Conservation (phyloP, 2,797 vertebrate species). For the Pantherophis alleghaniensis region DNA sequence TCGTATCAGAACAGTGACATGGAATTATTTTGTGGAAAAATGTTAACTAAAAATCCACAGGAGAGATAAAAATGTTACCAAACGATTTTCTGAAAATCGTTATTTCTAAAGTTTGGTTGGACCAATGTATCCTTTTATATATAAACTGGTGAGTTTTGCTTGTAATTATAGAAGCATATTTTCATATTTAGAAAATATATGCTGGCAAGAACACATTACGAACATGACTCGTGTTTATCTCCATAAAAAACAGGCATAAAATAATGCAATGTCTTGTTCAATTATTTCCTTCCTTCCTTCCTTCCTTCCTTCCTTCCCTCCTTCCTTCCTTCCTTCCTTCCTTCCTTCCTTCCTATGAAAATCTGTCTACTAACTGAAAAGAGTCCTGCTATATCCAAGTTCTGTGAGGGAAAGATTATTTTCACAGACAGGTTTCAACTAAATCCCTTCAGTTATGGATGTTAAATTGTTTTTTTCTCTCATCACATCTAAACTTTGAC, state of each 20-base stretch:
- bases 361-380: not conserved
- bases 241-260: not conserved
- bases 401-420: not conserved
- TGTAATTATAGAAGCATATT: not conserved
- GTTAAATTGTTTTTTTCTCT: not conserved
- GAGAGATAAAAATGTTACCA: not conserved
- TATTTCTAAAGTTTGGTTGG: not conserved
- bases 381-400: not conserved
- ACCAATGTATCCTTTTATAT: not conserved
- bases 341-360: too few relatives aligned
- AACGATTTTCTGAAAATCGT: not conserved
- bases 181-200: not conserved
- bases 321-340: too few relatives aligned
- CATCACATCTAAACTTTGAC: not conserved
- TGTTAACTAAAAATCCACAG: not conserved
- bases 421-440: not conserved
- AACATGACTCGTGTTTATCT: not conserved
- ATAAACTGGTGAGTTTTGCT: not conserved
- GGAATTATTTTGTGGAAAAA: not conserved
- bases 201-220: not conserved
- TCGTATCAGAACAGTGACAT: not conserved
- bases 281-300: too few relatives aligned
- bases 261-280: not conserved
- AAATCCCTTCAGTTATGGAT: not conserved
- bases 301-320: too few relatives aligned